Evolutionary conservation across 2,113 vertebrate species (phyloP).

Genomic region (Amia ocellicauda): DNA sequence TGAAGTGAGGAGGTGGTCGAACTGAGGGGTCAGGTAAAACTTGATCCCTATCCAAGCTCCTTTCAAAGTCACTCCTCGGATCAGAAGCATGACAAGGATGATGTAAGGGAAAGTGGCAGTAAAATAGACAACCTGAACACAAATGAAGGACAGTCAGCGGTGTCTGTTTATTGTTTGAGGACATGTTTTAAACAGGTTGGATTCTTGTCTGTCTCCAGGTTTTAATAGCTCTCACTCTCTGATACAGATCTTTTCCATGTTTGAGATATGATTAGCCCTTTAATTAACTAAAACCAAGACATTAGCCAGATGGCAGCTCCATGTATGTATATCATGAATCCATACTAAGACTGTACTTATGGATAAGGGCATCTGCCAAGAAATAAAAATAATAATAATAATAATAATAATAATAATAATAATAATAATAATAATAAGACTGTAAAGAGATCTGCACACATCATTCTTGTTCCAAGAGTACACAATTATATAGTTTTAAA

Average conservation of each 20-base stretch:
- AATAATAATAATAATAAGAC: no score
- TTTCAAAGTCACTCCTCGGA: slow-evolving; percentile 70
- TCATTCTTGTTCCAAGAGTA: no score
- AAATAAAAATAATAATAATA: no score
- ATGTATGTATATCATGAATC: no score
- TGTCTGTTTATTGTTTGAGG: not conserved
- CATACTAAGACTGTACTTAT: no score
- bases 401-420: no score
- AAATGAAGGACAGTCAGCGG: not conserved
- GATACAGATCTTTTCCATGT: not conserved
- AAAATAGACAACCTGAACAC: slow-evolving; percentile 71
- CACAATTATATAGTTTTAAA: no score
- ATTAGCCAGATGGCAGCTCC: no score
- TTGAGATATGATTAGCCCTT: no score
- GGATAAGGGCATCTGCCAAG: no score
- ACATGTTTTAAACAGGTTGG: not conserved
- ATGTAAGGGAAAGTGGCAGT: slow-evolving; percentile 76
- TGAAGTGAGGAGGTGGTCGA: slow-evolving; percentile 71
- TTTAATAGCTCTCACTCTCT: not conserved
- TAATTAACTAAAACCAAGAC: no score
- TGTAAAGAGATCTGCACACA: no score
- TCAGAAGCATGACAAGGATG: slow-evolving; percentile 73
- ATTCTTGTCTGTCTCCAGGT: not conserved
- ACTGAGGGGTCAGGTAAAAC: slow-evolving; percentile 75
- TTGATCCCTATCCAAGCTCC: slow-evolving; percentile 75